These are phyloP conservation scores for Hyposoter didymator DNA, from an alignment of 2,888 invertebrate species.

Conservation along the genomic window DNA sequence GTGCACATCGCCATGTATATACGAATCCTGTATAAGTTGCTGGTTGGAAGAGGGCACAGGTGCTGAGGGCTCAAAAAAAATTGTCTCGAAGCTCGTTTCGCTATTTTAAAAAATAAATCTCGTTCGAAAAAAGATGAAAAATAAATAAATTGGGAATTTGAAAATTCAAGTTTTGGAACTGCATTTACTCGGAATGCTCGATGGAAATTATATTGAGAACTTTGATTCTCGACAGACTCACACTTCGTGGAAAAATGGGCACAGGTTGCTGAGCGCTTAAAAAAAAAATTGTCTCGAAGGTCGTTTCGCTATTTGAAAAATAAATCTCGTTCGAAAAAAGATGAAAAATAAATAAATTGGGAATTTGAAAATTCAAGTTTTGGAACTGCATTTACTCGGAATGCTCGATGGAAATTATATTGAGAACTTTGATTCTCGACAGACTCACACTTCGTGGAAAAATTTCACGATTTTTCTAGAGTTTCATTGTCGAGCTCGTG, in stretches of 20 bases:
- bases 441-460: not conserved
- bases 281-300: too few species aligned
- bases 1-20: conserved; percentile 11
- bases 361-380: too few species aligned
- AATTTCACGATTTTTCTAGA: not conserved
- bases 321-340: not conserved
- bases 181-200: not conserved
- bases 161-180: not conserved
- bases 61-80: conserved; percentile 3
- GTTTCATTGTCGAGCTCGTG: not conserved
- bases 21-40: not conserved
- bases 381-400: not conserved
- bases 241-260: not conserved
- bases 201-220: not conserved
- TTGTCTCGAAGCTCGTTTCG: conserved; percentile 27
- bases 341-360: too few species aligned
- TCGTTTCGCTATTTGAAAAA: too few species aligned
- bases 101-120: not conserved
- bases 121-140: not conserved
- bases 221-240: not conserved
- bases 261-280: too few species aligned
- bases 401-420: not conserved
- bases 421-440: not conserved
- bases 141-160: too few species aligned
- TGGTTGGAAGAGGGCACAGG: conserved; percentile 41